phyloP scores from a whole-genome alignment of 2,113 vertebrate genomes.

The Barbus barbus region DNA sequence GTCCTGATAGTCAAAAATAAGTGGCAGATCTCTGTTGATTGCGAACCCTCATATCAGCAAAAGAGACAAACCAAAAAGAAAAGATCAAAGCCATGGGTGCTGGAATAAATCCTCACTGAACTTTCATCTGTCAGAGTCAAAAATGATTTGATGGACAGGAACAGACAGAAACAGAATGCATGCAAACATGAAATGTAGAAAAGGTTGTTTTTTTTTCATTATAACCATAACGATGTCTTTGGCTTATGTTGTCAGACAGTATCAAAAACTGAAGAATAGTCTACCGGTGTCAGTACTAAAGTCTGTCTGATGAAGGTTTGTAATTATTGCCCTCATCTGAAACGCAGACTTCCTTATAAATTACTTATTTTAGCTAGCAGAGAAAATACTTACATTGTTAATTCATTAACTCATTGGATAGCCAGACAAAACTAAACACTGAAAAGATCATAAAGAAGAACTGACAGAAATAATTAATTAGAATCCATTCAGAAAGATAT shows the following conservation, averaged over 20 bases:
- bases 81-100: slow-evolving; percentile 35
- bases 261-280: background rate
- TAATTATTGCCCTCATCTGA: background rate
- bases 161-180: background rate
- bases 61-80: slow-evolving; percentile 1
- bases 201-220: background rate
- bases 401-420: background rate
- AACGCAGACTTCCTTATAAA: background rate
- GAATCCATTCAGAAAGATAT: background rate
- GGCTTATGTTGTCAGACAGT: background rate
- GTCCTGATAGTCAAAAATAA: slow-evolving; percentile 20
- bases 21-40: background rate
- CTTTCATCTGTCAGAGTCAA: slow-evolving; percentile 29
- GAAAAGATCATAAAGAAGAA: slow-evolving; percentile 17
- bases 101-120: slow-evolving; percentile 20
- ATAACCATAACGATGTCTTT: background rate
- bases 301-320: slow-evolving; percentile 15
- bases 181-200: background rate
- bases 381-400: slow-evolving; percentile 21
- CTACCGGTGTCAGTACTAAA: background rate
- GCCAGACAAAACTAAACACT: slow-evolving; percentile 20
- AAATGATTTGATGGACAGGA: background rate
- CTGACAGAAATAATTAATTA: slow-evolving; percentile 16
- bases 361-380: background rate
- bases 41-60: background rate